phyloP scores from a whole-genome alignment of 2,888 invertebrate species.

The Tineola bisselliella region DNA sequence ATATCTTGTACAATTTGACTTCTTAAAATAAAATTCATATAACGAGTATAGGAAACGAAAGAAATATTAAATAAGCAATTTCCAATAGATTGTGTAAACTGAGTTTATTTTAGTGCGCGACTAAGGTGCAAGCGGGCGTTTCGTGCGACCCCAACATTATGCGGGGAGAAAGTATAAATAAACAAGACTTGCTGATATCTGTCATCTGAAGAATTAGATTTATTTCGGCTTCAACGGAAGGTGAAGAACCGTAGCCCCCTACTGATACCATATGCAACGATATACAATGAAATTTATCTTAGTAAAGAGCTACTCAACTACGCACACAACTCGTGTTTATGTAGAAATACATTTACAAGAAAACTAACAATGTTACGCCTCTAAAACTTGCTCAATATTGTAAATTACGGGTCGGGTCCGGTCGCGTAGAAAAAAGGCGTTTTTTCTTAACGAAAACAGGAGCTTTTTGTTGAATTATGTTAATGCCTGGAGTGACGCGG shows the following conservation, averaged over 20 bases:
- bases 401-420: slow-evolving; percentile 40
- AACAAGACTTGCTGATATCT: slow-evolving; percentile 66
- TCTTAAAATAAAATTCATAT: neutral
- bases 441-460: slow-evolving; percentile 36
- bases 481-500: slow-evolving; percentile 51
- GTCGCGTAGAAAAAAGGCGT: slow-evolving; percentile 39
- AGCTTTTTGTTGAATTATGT: slow-evolving; percentile 61
- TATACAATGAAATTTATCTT: neutral
- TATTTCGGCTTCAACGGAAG: slow-evolving; percentile 59
- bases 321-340: neutral
- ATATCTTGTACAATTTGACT: neutral
- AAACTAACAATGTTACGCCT: slow-evolving; percentile 10
- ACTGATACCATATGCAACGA: neutral
- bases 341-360: neutral
- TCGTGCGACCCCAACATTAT: slow-evolving; percentile 41
- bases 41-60: too few species aligned
- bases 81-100: too few species aligned
- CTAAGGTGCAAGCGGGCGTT: slow-evolving; percentile 33
- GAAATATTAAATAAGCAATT: too few species aligned
- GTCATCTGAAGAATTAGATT: slow-evolving; percentile 65
- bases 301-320: neutral
- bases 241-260: slow-evolving; percentile 54
- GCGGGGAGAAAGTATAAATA: slow-evolving; percentile 62
- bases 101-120: slow-evolving; percentile 54
- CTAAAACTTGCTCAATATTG: slow-evolving; percentile 47